A percentile compares a stretch with the other conserved stretches of the same genome.
Conservation (phyloP, 2,888 invertebrate species). For the Lysandra coridon region DNA sequence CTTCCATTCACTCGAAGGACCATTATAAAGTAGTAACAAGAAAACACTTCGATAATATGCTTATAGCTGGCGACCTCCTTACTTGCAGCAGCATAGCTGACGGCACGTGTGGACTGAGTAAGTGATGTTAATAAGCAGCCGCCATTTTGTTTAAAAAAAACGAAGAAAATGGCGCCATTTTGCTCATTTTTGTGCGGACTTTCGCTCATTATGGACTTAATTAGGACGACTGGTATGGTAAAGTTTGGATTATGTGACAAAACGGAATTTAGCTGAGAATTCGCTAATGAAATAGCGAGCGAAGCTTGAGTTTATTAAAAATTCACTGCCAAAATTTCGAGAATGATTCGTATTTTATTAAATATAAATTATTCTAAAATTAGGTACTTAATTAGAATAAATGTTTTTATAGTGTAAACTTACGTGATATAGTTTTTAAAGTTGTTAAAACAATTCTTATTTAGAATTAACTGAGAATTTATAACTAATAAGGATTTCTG, state of each 20-base stretch:
- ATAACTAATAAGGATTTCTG: neutral
- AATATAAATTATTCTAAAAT: neutral
- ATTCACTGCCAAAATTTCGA: neutral
- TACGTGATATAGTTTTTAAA: neutral
- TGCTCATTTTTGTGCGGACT: neutral
- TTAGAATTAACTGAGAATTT: neutral
- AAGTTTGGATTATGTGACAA: constrained; percentile 18
- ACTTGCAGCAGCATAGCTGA: constrained; percentile 64
- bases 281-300: constrained; percentile 22
- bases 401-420: neutral
- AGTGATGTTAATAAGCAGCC: constrained; percentile 32
- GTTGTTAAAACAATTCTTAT: neutral
- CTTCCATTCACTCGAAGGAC: constrained; percentile 50
- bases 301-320: constrained; percentile 15
- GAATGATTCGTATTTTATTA: neutral
- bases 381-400: no score
- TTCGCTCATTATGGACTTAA: constrained; percentile 22
- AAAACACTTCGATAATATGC: constrained; percentile 65
- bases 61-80: constrained; percentile 65
- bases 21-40: constrained; percentile 57
- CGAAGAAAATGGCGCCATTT: neutral
- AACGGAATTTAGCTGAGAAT: constrained; percentile 16
- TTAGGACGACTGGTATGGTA: neutral
- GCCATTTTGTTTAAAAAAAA: neutral
- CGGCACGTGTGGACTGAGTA: constrained; percentile 73